Evolutionary conservation across 2,113 vertebrate species (phyloP).

Genomic region (Cyprichromis sp.): DNA sequence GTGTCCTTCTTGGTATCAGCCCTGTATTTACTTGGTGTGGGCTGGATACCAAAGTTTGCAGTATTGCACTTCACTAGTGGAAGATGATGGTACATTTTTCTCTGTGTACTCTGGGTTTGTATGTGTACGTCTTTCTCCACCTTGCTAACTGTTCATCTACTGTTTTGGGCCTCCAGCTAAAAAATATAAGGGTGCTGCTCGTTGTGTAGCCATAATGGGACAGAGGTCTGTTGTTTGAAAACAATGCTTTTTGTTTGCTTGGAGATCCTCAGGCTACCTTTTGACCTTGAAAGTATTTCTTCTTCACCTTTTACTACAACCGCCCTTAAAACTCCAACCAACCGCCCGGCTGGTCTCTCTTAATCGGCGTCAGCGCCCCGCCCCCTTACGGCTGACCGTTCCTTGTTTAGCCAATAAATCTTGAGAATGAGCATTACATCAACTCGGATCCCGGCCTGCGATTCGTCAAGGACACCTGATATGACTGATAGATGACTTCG

Average conservation of each 20-base stretch:
- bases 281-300: conserved; percentile 32
- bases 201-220: background rate
- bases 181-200: background rate
- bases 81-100: background rate
- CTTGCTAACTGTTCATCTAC: background rate
- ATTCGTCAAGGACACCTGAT: accelerated
- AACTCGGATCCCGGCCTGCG: background rate
- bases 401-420: background rate
- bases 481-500: background rate
- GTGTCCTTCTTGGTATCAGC: background rate
- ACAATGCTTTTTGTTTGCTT: background rate
- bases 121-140: background rate
- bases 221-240: background rate
- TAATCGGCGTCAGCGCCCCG: background rate
- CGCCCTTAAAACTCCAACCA: background rate
- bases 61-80: background rate
- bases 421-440: background rate
- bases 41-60: background rate
- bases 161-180: background rate
- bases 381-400: background rate
- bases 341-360: background rate
- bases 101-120: background rate
- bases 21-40: background rate
- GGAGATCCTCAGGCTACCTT: background rate
- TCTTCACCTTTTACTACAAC: background rate